Evolutionary conservation across 2,113 vertebrate species (phyloP).

Genomic region (Lagenorhynchus albirostris): DNA sequence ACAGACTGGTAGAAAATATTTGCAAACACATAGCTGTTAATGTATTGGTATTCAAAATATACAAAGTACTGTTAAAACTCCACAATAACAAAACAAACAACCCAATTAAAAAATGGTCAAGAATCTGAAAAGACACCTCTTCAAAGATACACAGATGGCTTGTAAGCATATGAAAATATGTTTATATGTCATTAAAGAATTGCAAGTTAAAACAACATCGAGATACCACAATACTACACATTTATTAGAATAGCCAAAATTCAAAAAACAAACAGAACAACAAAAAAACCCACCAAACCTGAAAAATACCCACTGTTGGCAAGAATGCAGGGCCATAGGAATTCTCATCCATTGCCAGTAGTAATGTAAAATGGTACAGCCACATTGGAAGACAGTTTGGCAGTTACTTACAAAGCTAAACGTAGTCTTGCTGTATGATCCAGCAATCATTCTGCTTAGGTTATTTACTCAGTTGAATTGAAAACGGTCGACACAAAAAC

Average conservation of each 20-base stretch:
- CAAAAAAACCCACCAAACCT: background rate
- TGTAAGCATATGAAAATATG: background rate
- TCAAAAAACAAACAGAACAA: background rate
- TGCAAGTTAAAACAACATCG: background rate
- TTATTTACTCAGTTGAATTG: background rate
- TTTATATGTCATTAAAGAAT: background rate
- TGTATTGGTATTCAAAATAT: background rate
- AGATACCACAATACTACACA: background rate
- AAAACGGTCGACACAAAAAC: background rate
- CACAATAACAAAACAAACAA: background rate
- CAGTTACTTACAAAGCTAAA: background rate
- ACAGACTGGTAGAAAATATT: background rate
- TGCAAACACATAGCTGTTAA: background rate
- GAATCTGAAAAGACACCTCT: background rate
- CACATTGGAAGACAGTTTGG: background rate
- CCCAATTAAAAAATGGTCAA: background rate
- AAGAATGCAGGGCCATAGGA: background rate
- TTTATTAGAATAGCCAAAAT: background rate
- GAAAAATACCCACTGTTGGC: background rate
- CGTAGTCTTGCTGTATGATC: background rate
- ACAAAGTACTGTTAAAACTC: background rate
- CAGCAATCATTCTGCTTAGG: background rate
- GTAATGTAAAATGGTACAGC: background rate
- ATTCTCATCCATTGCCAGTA: background rate
- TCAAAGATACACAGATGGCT: background rate